Conservation (phyloP, 2,113 vertebrate genomes). For the Ascaphus truei region DNA sequence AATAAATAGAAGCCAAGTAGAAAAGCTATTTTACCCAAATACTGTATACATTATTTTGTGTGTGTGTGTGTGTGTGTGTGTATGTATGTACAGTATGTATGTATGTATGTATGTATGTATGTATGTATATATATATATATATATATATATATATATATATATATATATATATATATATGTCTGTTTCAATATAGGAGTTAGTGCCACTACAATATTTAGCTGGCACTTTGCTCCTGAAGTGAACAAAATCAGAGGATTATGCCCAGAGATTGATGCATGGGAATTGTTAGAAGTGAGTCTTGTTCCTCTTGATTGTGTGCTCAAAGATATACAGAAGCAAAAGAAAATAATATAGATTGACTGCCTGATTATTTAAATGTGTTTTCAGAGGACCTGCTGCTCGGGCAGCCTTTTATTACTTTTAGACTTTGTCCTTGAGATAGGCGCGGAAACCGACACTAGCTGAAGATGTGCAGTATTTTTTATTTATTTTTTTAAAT, state of each 20-base stretch:
- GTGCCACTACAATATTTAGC: background rate
- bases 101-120: too few species aligned
- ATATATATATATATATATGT: too few species aligned
- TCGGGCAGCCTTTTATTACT: background rate
- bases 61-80: too few species aligned
- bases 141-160: too few species aligned
- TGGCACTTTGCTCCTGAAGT: background rate
- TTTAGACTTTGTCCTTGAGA: background rate
- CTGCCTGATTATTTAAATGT: background rate
- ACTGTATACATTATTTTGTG: too few species aligned
- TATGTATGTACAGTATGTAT: too few species aligned
- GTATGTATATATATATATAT: too few species aligned
- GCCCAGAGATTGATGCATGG: background rate
- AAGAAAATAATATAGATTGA: background rate
- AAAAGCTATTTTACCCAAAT: too few species aligned
- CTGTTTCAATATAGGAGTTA: too few species aligned
- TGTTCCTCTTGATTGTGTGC: background rate
- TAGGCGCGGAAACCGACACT: background rate
- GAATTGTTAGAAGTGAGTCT: background rate
- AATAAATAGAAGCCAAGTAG: too few species aligned
- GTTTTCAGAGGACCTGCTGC: background rate
- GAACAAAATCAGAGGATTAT: background rate
- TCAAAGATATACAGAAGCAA: background rate
- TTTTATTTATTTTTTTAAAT: background rate
- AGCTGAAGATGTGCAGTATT: background rate